phyloP scores from a whole-genome alignment of 1,140 invertebrate genomes.

The Agrypnia vestita region DNA sequence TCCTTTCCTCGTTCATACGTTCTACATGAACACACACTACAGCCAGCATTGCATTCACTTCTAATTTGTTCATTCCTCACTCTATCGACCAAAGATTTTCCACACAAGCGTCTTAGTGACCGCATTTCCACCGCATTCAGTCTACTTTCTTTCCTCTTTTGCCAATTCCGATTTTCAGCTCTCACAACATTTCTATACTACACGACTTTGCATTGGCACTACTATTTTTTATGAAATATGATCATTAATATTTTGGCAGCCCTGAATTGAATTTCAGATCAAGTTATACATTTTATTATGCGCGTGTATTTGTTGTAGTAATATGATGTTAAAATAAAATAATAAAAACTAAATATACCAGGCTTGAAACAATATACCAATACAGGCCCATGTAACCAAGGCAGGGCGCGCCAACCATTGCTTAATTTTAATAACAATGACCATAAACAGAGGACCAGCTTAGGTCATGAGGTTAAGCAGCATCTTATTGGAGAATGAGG shows the following conservation, averaged over 20 bases:
- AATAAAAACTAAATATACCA: slow-evolving; percentile 2
- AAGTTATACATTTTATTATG: slow-evolving; percentile 26
- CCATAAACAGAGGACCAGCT: background rate
- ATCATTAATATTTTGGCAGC: background rate
- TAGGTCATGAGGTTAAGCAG: background rate
- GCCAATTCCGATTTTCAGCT: too few species aligned
- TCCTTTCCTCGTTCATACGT: too few species aligned
- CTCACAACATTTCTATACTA: too few species aligned
- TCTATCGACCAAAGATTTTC: too few species aligned
- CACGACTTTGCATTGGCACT: too few species aligned
- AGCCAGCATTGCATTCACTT: too few species aligned
- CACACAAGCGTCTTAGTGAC: too few species aligned
- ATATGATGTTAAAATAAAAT: slow-evolving; percentile 29
- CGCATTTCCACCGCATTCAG: too few species aligned
- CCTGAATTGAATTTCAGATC: slow-evolving; percentile 1
- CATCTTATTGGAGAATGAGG: background rate
- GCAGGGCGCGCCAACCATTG: background rate
- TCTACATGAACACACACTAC: too few species aligned
- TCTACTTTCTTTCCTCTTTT: too few species aligned
- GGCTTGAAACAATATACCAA: slow-evolving; percentile 23
- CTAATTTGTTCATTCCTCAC: too few species aligned
- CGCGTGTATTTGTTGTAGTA: slow-evolving; percentile 22
- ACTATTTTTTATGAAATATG: background rate
- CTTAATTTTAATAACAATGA: background rate
- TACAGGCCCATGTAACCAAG: background rate